Conservation (phyloP, 1,140 invertebrate species). For the Leucophenga varia region DNA sequence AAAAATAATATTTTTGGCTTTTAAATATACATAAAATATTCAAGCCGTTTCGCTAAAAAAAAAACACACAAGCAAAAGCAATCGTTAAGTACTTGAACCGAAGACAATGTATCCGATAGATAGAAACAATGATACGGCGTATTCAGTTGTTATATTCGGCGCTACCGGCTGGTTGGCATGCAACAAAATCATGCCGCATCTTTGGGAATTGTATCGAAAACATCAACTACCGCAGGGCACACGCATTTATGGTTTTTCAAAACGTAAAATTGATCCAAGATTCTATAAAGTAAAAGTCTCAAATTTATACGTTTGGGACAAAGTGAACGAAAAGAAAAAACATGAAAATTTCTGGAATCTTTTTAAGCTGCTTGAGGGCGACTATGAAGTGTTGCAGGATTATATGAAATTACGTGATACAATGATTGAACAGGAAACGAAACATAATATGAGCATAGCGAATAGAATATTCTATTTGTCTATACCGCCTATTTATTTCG, state of each 20-base stretch:
- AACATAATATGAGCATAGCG: constrained; percentile 18
- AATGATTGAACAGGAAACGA: constrained; percentile 22
- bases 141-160: constrained; percentile 34
- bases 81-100: too few relatives aligned
- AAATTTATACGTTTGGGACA: too few relatives aligned
- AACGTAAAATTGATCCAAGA: constrained; percentile 19
- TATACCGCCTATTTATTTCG: constrained; percentile 24
- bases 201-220: constrained; percentile 34
- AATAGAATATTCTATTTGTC: constrained; percentile 38
- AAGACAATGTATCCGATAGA: constrained; percentile 25
- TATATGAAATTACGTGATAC: constrained; percentile 8
- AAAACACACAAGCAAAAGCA: too few relatives aligned
- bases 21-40: too few relatives aligned
- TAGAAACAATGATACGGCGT: constrained; percentile 19
- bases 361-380: constrained; percentile 16
- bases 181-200: constrained; percentile 26
- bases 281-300: too few relatives aligned
- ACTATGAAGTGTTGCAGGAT: constrained; percentile 23
- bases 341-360: constrained; percentile 44
- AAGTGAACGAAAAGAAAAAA: constrained; percentile 20
- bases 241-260: constrained; percentile 28
- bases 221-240: constrained; percentile 28
- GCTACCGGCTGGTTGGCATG: constrained; percentile 25
- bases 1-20: too few relatives aligned
- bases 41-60: too few relatives aligned